Percentiles rank a stretch among this genome's conserved stretches.
phyloP scores from a whole-genome alignment of 2,888 invertebrate genomes.

The Rotaria socialis region DNA sequence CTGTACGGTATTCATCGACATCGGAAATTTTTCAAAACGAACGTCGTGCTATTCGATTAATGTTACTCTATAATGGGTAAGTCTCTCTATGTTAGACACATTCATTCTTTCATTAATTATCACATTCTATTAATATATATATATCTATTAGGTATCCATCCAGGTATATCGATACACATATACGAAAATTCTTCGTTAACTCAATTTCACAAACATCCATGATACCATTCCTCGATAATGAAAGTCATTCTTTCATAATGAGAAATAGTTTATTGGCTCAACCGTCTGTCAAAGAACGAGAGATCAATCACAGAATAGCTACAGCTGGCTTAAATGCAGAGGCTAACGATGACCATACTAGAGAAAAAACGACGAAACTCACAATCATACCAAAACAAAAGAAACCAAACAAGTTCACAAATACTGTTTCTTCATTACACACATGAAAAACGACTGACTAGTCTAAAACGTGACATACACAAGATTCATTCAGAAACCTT shows the following conservation, averaged over 20 bases:
- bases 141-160: too few relatives aligned
- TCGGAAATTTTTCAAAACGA: not conserved
- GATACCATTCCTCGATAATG: not conserved
- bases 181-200: too few relatives aligned
- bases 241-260: too few relatives aligned
- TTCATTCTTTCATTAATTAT: too few relatives aligned
- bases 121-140: too few relatives aligned
- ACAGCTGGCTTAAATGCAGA: too few relatives aligned
- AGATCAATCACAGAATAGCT: not conserved
- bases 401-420: not conserved
- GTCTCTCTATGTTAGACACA: too few relatives aligned
- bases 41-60: not conserved
- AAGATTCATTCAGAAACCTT: not conserved
- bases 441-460: not conserved
- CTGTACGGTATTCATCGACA: not conserved
- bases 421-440: not conserved
- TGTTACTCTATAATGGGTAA: conserved; percentile 5
- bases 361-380: not conserved
- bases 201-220: too few relatives aligned
- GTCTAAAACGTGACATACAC: not conserved
- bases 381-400: not conserved
- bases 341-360: too few relatives aligned
- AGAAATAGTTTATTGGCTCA: not conserved
- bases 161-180: too few relatives aligned
- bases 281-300: not conserved